phyloP scores from a whole-genome alignment of 2,113 vertebrate genomes.

The Hiodon tergisus region DNA sequence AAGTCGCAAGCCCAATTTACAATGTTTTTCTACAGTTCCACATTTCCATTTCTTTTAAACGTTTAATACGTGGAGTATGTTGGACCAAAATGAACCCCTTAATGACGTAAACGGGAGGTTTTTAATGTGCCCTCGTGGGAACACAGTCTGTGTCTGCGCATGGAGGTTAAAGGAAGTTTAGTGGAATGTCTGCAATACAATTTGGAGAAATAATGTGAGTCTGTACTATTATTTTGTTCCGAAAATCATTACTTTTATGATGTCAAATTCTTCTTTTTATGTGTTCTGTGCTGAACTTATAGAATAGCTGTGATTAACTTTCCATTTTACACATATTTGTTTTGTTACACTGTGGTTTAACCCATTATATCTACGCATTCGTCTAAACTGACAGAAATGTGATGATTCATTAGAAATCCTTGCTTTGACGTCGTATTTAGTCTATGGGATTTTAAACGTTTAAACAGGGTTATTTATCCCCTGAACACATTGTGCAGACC shows the following conservation, averaged over 20 bases:
- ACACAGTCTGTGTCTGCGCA: constrained; percentile 30
- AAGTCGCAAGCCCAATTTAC: constrained; percentile 44
- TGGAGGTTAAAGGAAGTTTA: constrained; percentile 40
- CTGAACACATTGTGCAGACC: too few relatives aligned
- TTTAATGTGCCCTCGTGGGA: constrained; percentile 41
- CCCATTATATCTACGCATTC: background rate
- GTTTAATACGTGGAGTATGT: constrained; percentile 45
- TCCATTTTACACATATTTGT: constrained; percentile 5
- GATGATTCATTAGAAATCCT: too few relatives aligned
- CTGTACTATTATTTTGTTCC: constrained; percentile 47
- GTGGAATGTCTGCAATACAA: constrained; percentile 41
- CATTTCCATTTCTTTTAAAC: constrained; percentile 44
- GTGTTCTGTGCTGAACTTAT: constrained; percentile 31
- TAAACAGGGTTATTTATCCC: too few relatives aligned
- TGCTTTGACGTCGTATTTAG: background rate
- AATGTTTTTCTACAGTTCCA: constrained; percentile 39
- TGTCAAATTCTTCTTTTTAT: constrained; percentile 45
- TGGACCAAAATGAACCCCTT: constrained; percentile 38
- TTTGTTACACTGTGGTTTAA: background rate
- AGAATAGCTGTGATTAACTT: constrained; percentile 27
- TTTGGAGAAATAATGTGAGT: constrained; percentile 40
- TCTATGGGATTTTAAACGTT: background rate
- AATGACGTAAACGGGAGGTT: constrained; percentile 37
- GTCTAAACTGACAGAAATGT: too few relatives aligned
- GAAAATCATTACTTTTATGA: constrained; percentile 50